Conservation (phyloP, 2,797 vertebrate genomes). For the Synanceia verrucosa region DNA sequence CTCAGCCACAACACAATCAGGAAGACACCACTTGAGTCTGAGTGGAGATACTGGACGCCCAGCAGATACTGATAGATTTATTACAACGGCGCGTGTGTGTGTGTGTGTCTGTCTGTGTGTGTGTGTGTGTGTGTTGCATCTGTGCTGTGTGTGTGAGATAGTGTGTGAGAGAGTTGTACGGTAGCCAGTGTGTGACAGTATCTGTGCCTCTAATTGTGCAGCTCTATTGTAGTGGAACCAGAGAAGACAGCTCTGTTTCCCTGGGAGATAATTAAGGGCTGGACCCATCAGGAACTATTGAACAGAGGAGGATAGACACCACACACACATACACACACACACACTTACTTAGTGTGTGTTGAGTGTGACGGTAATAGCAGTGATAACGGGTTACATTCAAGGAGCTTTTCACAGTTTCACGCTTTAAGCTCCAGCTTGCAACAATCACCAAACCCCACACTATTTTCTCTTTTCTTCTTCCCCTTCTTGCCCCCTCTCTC, state of each 20-base stretch:
- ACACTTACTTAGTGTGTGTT: constrained; percentile 46
- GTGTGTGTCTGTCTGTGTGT: constrained; percentile 2
- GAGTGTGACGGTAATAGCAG: constrained; percentile 69
- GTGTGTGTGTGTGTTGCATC: neutral
- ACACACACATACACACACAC: constrained; percentile 38
- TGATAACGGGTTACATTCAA: constrained; percentile 73
- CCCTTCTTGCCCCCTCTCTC: no score
- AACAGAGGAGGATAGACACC: constrained; percentile 71
- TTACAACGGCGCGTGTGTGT: constrained; percentile 48
- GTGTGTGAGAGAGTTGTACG: constrained; percentile 43
- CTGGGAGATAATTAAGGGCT: constrained; percentile 80
- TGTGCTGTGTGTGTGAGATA: neutral
- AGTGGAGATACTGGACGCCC: constrained; percentile 58
- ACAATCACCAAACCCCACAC: constrained; percentile 42
- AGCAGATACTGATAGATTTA: constrained; percentile 73
- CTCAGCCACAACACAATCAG: constrained; percentile 66
- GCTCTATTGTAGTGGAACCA: constrained; percentile 82
- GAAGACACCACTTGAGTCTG: constrained; percentile 72
- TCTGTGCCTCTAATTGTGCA: constrained; percentile 76
- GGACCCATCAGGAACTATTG: constrained; percentile 79
- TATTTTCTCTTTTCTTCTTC: neutral
- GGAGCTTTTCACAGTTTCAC: constrained; percentile 71
- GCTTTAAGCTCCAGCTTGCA: constrained; percentile 42
- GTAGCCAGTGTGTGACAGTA: constrained; percentile 64
- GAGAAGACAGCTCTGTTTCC: constrained; percentile 80